Percentiles rank a stretch among this genome's conserved stretches.
Evolutionary conservation across 2,113 vertebrate genomes (phyloP).

Genomic region (Halcyon senegalensis): DNA sequence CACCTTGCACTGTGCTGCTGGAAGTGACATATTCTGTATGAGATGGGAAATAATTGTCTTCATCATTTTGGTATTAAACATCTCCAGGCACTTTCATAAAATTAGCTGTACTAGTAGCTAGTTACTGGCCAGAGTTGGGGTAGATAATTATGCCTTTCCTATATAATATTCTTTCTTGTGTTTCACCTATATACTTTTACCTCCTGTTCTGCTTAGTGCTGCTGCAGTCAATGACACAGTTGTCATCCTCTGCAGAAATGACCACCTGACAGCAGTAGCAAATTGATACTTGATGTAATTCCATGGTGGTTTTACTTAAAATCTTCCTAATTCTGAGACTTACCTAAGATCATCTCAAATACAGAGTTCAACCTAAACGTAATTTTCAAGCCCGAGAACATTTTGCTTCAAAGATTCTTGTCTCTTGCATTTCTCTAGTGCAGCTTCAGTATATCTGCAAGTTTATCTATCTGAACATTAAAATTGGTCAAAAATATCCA

Average conservation of each 20-base stretch:
- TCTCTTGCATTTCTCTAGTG: not conserved
- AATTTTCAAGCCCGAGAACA: not conserved
- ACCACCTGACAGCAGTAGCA: not conserved
- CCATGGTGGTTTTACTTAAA: not conserved
- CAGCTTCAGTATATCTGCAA: not conserved
- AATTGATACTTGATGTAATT: not conserved
- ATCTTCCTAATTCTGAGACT: not conserved
- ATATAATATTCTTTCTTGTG: not conserved
- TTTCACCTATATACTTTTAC: not conserved
- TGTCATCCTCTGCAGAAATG: not conserved
- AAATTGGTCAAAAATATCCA: not conserved
- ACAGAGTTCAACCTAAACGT: not conserved
- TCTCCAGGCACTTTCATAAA: not conserved
- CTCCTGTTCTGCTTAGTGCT: not conserved
- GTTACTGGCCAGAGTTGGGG: not conserved
- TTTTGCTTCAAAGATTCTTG: not conserved
- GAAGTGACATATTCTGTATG: not conserved
- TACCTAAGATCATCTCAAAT: not conserved
- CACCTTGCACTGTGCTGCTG: not conserved
- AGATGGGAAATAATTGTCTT: slow-evolving; percentile 20
- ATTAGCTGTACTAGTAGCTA: not conserved
- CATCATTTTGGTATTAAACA: slow-evolving; percentile 8
- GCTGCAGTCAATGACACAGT: not conserved
- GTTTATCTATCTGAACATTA: not conserved
- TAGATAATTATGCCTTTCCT: not conserved